Evolutionary conservation across 1,140 invertebrate species (phyloP), one percentile per base, ranked within the genome.

Genomic region (Magallana angulata): DNA sequence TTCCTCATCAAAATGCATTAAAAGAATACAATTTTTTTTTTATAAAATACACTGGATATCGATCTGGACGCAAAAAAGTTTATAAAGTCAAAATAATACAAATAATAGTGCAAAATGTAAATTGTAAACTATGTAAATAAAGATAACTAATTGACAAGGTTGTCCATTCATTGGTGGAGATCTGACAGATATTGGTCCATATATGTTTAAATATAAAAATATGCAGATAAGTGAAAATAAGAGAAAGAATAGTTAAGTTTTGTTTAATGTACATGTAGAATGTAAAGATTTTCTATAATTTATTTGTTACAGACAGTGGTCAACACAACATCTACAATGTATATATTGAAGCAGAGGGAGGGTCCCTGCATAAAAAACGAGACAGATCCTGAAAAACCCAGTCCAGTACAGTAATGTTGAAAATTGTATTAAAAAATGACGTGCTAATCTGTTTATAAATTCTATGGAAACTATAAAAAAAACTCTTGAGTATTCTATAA

Each of bases 401-500:
- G 11, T 12, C 60, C n/a, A 62, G 12, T 12, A 62, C 14, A 62
- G 14, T 12, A n/a, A 62, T 62, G 12, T 62, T 16, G 12, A 16
- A 12, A 62, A n/a, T 11, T 16, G n/a, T n/a, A 16, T 16, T 6
- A 48, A 48, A 4, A 4, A 48, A 48, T 48, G n/a, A 62, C 12
- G 24, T 30, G 8, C 1, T 30, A 1, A 36, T 76, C 30, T 36
- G 24, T 30, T 36, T 76, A 76, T 76, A 76, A 76, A 30, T 62
- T 64, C 60, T 18, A 64, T n/a, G 14, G 6, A 16, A 48, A 48
- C 60, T 62, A 12, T 62, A 62, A 62, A 76, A 76, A 76, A 76
- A 76, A 76, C 68, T 76, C 68, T 76, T 30, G 68, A 76, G 68
- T 76, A 76, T 76, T 76, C 68, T 30, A 18, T 76, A 76, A 76